Evolutionary conservation across 2,113 vertebrate species (phyloP), one percentile per base, ranked within the genome.

Genomic region (Hirundichthys speculiger): DNA sequence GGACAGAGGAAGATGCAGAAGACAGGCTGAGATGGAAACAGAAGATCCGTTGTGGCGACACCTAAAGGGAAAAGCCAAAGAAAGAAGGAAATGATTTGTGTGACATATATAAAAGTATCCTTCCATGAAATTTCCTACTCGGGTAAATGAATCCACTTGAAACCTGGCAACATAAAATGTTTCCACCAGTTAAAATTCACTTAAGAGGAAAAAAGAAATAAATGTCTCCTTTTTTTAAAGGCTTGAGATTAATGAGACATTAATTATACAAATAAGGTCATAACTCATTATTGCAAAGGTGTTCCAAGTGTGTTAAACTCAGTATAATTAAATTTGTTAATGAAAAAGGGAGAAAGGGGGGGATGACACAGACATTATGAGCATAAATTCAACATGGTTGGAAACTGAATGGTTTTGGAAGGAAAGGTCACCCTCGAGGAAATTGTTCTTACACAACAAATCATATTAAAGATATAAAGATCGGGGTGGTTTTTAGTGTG

Each of bases 241-340:
- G 25, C 22, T 61, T 0, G 10, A 62, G 59, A 83, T 72, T 75
- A 85, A 83, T 71, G 64, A 79, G 50, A 74, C 69, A 64, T 75
- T 73, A 80, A 84, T 79, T 75, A 79, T 63, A 81, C 69, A 83
- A 83, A 68, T 68, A 71, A 56, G 77, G 77, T 60, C 76, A 72
- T 69, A 73, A 60, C 55, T 70, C 46, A 53, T 77, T 68, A 56
- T 62, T 73, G 43, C 27, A 38, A 57, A 66, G 22, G 72, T 50
- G 71, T 69, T 49, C 0, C 1, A 19, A 58, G 24, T 66, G 50
- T 49, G 64, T 61, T 22, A 47, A 56, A 50, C 64, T 56, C 14
- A 48, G 59, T 40, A 40, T 74, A 84, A 85, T 81, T 67, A 68
- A n/a, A 30, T 11, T 13, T 10, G 13, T 49, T 48, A 4, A 74